Base-by-base conservation (phyloP, 37 sponge, comb jelly and placozoan species). In the Ianthella basta region DNA sequence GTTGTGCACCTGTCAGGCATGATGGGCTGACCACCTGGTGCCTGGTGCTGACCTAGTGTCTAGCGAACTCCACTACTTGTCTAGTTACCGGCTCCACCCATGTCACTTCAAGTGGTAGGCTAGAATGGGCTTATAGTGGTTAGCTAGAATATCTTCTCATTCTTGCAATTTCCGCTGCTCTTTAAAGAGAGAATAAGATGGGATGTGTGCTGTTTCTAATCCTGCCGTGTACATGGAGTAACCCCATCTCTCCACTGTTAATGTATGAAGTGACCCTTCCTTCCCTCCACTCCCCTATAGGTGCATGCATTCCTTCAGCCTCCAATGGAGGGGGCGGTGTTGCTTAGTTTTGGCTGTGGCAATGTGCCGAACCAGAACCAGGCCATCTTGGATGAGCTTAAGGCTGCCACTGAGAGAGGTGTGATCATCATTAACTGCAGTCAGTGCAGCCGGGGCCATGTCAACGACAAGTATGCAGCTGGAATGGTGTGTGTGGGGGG, bases 341-440 rank as follows among this genome's bases (percentile, higher is more conserved):
- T 96, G 70, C 92, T 94, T 65, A 92, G 92, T 0, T 99, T 81
- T 91, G 99, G 99, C 16, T 85, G 88, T 84, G 99, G 99, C 27
- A 99, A 99, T 55, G 83, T 91, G 15, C 99, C 99, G 12, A 85
- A 86, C 38, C 54, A 70, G 6, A 53, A 80, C 15, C 67, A 86
- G 67, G 73, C 88, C 16, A 36, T 98, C 27, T 32, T 88, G 67
- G 73, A 83, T 34, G 97, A 87, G 75, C 77, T 99, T 32, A 82
- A 83, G 78, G 79, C 60, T 25, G 99, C 92, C 20, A 85, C 86
- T 57, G 89, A 90, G 1, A 82, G 92, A 67, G 99, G 93, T 1
- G 83, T 99, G 40, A 57, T 95, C 25, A 86, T 99, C 10, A 88
- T 99, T 23, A 96, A 99, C 87, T 90, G 96, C 82, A 92, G 92